Evolutionary conservation across 2,888 invertebrate genomes (phyloP).

Genomic region (Lissocephala sabroskyi): DNA sequence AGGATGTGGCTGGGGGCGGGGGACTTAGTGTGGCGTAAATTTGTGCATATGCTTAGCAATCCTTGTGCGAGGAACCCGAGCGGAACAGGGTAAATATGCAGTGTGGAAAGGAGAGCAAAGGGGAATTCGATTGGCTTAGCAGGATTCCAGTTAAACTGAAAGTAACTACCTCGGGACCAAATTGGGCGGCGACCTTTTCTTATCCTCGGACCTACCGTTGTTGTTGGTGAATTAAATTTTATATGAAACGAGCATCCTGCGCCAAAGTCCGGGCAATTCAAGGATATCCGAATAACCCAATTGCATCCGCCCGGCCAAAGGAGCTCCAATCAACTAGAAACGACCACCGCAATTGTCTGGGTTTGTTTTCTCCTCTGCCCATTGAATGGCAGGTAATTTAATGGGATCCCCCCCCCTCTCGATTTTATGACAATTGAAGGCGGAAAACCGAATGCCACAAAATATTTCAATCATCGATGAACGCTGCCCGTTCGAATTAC

Average conservation of each 20-base stretch:
- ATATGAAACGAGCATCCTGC: slow-evolving; percentile 27
- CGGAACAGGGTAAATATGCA: too few species aligned
- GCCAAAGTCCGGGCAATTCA: too few species aligned
- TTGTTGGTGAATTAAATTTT: slow-evolving; percentile 34
- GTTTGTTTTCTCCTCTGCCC: too few species aligned
- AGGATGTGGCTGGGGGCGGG: slow-evolving; percentile 1
- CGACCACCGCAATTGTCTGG: too few species aligned
- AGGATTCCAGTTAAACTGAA: too few species aligned
- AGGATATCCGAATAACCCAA: slow-evolving; percentile 36
- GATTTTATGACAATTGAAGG: neutral
- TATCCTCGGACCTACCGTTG: too few species aligned
- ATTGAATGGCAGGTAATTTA: slow-evolving; percentile 8
- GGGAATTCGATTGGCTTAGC: too few species aligned
- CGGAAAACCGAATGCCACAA: slow-evolving; percentile 16
- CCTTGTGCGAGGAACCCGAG: slow-evolving; percentile 41
- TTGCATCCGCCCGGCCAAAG: slow-evolving; percentile 29
- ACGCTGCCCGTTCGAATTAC: slow-evolving; percentile 40
- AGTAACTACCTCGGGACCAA: too few species aligned
- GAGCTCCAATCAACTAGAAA: too few species aligned
- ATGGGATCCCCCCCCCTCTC: slow-evolving; percentile 7
- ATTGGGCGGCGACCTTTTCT: too few species aligned
- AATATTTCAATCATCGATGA: slow-evolving; percentile 26
- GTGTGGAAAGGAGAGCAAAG: too few species aligned
- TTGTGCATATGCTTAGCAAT: slow-evolving; percentile 39
- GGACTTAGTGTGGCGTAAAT: slow-evolving; percentile 27